Percentiles rank a stretch among this genome's conserved stretches.
phyloP scores from a whole-genome alignment of 2,113 vertebrate species.

The Sinocyclocheilus maitianheensis region DNA sequence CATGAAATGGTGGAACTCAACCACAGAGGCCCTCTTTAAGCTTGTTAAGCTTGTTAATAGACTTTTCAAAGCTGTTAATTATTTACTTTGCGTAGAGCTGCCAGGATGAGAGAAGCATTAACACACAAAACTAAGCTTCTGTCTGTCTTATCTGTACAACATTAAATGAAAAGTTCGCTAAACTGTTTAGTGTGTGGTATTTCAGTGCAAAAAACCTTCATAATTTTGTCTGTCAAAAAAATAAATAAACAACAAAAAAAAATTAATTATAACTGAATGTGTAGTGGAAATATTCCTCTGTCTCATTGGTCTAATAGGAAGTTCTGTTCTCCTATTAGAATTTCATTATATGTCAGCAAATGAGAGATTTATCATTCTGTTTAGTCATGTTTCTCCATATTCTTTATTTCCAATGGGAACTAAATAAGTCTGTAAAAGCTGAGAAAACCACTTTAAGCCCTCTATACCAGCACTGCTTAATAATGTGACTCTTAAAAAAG shows the following conservation, averaged over 20 bases:
- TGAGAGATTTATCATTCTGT: conserved; percentile 75
- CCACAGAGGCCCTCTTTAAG: conserved; percentile 32
- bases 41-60: conserved; percentile 46
- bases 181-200: background rate
- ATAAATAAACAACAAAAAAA: too few species aligned
- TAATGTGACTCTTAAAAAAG: conserved; percentile 75
- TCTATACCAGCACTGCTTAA: conserved; percentile 70
- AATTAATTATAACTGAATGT: background rate
- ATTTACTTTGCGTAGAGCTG: conserved; percentile 39
- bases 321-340: conserved; percentile 59
- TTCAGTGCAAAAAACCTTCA: background rate
- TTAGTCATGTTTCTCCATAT: conserved; percentile 74
- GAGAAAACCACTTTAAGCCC: conserved; percentile 71
- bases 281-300: conserved; percentile 7
- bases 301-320: conserved; percentile 65
- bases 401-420: conserved; percentile 74
- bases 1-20: conserved; percentile 38
- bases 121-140: background rate
- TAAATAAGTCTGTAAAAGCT: conserved; percentile 75
- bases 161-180: background rate
- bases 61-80: conserved; percentile 53
- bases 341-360: conserved; percentile 73
- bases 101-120: conserved; percentile 2
- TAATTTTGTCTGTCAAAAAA: background rate
- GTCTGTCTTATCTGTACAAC: background rate